These are phyloP conservation scores for Uropsilus gracilis DNA, from an alignment of 2,113 vertebrate genomes.

Conservation along the genomic window DNA sequence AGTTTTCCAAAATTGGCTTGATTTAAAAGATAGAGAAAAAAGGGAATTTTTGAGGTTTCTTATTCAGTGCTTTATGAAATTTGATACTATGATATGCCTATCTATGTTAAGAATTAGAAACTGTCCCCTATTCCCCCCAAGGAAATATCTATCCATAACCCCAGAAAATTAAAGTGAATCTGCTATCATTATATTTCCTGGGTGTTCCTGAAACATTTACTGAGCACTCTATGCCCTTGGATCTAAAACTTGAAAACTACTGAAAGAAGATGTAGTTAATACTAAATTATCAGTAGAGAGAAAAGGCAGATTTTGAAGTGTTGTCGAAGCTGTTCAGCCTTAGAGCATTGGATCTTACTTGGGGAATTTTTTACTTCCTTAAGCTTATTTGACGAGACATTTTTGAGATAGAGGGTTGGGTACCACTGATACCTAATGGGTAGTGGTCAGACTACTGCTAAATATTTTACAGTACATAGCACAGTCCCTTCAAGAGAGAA, in stretches of 20 bases:
- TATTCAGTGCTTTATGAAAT: neutral
- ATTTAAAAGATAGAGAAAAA: conserved; percentile 24
- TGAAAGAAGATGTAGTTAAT: neutral
- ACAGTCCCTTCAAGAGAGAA: neutral
- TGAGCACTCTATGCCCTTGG: neutral
- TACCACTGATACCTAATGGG: neutral
- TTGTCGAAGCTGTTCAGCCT: neutral
- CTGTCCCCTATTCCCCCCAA: neutral
- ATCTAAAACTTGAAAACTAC: neutral
- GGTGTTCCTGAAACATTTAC: neutral
- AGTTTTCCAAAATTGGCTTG: neutral
- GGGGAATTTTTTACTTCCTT: too few species aligned
- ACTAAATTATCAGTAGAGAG: neutral
- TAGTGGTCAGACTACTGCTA: neutral
- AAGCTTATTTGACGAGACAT: neutral
- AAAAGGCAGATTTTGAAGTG: neutral
- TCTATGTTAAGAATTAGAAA: neutral
- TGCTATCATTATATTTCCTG: neutral
- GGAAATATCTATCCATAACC: neutral
- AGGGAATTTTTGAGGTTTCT: neutral
- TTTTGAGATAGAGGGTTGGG: neutral
- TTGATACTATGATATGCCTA: neutral
- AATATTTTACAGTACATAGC: neutral
- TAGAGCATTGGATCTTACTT: neutral
- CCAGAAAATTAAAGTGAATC: neutral